Evolutionary conservation across 2,888 invertebrate genomes (phyloP).

Genomic region (Agrotis puta): DNA sequence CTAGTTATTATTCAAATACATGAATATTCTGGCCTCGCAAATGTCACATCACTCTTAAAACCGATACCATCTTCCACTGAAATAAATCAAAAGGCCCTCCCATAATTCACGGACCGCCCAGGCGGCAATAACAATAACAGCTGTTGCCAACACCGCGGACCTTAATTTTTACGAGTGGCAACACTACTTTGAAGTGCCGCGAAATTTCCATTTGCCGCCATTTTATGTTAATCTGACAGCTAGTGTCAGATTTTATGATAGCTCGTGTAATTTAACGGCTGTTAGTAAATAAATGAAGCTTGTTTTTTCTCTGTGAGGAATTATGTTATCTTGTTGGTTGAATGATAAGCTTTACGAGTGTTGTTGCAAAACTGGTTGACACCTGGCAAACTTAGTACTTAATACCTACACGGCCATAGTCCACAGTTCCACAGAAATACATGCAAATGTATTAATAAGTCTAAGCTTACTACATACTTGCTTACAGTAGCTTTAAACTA

Average conservation of each 20-base stretch:
- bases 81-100: slow-evolving; percentile 63
- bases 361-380: slow-evolving; percentile 38
- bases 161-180: slow-evolving; percentile 69
- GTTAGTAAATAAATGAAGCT: slow-evolving; percentile 7
- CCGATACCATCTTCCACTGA: slow-evolving; percentile 50
- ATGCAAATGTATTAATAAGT: background rate
- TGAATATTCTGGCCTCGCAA: slow-evolving; percentile 48
- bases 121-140: slow-evolving; percentile 59
- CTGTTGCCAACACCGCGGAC: slow-evolving; percentile 60
- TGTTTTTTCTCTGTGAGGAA: slow-evolving; percentile 30
- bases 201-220: slow-evolving; percentile 60
- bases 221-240: slow-evolving; percentile 58
- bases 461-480: background rate
- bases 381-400: slow-evolving; percentile 7
- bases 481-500: background rate
- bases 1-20: slow-evolving; percentile 22
- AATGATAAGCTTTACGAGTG: slow-evolving; percentile 39
- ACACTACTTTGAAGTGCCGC: slow-evolving; percentile 63
- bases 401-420: background rate
- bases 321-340: slow-evolving; percentile 40
- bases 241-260: slow-evolving; percentile 34
- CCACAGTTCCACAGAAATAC: background rate
- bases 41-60: slow-evolving; percentile 61
- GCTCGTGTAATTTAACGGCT: slow-evolving; percentile 39
- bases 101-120: slow-evolving; percentile 71